Conservation (phyloP, 2,888 invertebrate species). For the Callyntrura guangdongensis region DNA sequence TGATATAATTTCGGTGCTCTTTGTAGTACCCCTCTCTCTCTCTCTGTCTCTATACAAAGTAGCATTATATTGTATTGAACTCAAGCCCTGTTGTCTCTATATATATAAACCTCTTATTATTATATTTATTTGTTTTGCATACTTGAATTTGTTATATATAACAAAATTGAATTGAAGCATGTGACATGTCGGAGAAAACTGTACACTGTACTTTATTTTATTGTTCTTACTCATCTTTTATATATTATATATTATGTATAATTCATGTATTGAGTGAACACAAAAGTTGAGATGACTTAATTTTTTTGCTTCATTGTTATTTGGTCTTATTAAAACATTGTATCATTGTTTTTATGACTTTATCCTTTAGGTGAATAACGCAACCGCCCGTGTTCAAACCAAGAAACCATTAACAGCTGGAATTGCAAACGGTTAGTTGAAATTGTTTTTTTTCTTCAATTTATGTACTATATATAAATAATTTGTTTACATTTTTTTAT, state of each 20-base stretch:
- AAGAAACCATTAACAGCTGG: slow-evolving; percentile 93
- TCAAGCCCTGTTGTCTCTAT: slow-evolving; percentile 69
- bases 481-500: slow-evolving; percentile 25
- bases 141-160: slow-evolving; percentile 60
- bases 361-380: slow-evolving; percentile 96
- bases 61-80: slow-evolving; percentile 79
- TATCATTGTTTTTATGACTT: slow-evolving; percentile 50
- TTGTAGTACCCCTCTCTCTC: slow-evolving; percentile 57
- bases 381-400: slow-evolving; percentile 99
- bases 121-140: slow-evolving; percentile 68
- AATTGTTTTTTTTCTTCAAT: slow-evolving; percentile 19
- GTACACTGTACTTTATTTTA: slow-evolving; percentile 66
- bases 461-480: background rate
- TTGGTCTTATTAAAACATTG: slow-evolving; percentile 7
- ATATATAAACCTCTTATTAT: slow-evolving; percentile 40
- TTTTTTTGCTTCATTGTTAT: slow-evolving; percentile 2
- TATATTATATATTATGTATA: slow-evolving; percentile 25
- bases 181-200: slow-evolving; percentile 72
- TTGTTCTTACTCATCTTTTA: slow-evolving; percentile 22
- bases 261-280: no score
- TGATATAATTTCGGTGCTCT: slow-evolving; percentile 61
- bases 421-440: slow-evolving; percentile 93
- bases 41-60: slow-evolving; percentile 73
- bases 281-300: slow-evolving; percentile 5
- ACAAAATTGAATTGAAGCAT: slow-evolving; percentile 72